Conservation (phyloP, 2,888 invertebrate species). For the Hipparchia sbordonii region DNA sequence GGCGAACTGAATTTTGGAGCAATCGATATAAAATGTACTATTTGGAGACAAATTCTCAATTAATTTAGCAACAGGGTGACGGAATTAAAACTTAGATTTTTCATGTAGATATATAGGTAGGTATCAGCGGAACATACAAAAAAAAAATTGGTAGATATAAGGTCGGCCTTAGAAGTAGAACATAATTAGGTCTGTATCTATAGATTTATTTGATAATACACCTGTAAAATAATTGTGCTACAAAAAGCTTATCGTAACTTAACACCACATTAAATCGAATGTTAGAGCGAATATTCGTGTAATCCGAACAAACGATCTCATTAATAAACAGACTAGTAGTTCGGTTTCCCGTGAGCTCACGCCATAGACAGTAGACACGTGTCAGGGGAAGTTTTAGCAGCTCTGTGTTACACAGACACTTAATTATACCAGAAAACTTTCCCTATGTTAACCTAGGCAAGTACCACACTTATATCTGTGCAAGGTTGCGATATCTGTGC, state of each 20-base stretch:
- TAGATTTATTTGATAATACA: not conserved
- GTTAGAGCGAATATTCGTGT: conserved; percentile 12
- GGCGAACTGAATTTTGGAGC: too few relatives aligned
- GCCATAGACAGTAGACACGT: conserved; percentile 23
- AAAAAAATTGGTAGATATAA: too few relatives aligned
- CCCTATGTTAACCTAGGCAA: not conserved
- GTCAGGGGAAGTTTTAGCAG: conserved; percentile 28
- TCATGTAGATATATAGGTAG: too few relatives aligned
- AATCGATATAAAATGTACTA: too few relatives aligned
- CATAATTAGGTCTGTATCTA: too few relatives aligned
- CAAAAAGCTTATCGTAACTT: not conserved
- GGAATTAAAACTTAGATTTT: too few relatives aligned
- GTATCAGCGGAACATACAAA: too few relatives aligned
- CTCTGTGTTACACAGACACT: not conserved
- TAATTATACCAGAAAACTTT: conserved; percentile 5
- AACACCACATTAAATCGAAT: conserved; percentile 5
- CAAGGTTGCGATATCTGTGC: too few relatives aligned
- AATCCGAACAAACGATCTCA: conserved; percentile 23
- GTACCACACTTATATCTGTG: too few relatives aligned
- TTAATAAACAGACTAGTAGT: conserved; percentile 11
- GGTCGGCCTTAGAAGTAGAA: too few relatives aligned
- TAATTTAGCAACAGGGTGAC: too few relatives aligned
- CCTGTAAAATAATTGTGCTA: not conserved
- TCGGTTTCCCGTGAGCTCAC: conserved; percentile 28
- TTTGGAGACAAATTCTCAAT: too few relatives aligned